These are phyloP conservation scores for Ennomos fuscantarius DNA, from an alignment of 2,888 invertebrate genomes.

Conservation along the genomic window DNA sequence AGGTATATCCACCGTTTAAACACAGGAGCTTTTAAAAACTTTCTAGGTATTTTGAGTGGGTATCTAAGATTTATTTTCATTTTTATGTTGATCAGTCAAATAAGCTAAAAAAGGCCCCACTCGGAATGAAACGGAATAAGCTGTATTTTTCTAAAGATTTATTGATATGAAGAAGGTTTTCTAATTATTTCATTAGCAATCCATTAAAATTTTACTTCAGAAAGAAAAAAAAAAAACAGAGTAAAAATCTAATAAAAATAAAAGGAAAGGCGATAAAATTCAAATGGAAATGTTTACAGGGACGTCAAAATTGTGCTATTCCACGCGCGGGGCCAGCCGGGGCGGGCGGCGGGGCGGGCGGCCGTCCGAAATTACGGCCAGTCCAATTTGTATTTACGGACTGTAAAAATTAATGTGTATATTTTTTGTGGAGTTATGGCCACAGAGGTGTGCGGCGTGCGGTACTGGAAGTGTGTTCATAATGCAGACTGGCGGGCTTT, in stretches of 20 bases:
- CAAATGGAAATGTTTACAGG: slow-evolving; percentile 59
- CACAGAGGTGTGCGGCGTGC: slow-evolving; percentile 29
- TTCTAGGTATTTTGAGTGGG: too few relatives aligned
- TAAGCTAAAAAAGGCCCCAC: too few relatives aligned
- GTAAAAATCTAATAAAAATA: slow-evolving; percentile 57
- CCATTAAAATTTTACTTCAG: slow-evolving; percentile 1
- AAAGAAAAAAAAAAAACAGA: slow-evolving; percentile 41
- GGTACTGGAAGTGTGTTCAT: slow-evolving; percentile 19
- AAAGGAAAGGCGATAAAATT: slow-evolving; percentile 59
- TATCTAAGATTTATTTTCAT: too few relatives aligned
- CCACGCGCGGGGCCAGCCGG: slow-evolving; percentile 20
- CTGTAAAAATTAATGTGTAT: slow-evolving; percentile 54
- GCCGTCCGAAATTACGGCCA: slow-evolving; percentile 46
- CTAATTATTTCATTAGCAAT: background rate
- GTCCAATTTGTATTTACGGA: slow-evolving; percentile 55
- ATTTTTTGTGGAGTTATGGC: slow-evolving; percentile 38
- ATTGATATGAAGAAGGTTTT: background rate
- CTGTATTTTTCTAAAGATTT: background rate
- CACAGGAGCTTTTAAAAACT: too few relatives aligned
- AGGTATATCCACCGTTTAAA: too few relatives aligned
- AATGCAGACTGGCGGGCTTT: slow-evolving; percentile 12
- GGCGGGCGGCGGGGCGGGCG: slow-evolving; percentile 26
- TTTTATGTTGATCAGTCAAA: too few relatives aligned
- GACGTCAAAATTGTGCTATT: slow-evolving; percentile 52
- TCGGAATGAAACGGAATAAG: too few relatives aligned